Conservation (phyloP, 2,797 vertebrate genomes). For the Botia almorhae region DNA sequence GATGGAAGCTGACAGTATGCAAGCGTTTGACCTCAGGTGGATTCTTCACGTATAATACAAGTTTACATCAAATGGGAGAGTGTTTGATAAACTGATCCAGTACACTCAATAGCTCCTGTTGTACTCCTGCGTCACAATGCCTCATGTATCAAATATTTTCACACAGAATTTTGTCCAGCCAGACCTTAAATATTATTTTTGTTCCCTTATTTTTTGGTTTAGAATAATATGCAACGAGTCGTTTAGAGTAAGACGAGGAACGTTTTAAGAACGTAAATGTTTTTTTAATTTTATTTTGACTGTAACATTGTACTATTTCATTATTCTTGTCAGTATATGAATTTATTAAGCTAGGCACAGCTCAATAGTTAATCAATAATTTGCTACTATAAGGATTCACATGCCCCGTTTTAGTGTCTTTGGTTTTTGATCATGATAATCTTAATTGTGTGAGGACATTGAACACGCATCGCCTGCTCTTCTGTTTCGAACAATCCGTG, state of each 20-base stretch:
- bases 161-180: neutral
- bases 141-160: neutral
- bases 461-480: neutral
- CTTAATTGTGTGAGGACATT: neutral
- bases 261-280: too few species aligned
- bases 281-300: slow-evolving; percentile 1
- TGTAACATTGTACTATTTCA: neutral
- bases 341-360: neutral
- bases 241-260: too few species aligned
- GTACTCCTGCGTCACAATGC: neutral
- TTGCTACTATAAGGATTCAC: neutral
- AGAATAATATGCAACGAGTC: too few species aligned
- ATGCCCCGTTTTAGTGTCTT: neutral
- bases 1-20: neutral
- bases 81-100: neutral
- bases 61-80: neutral
- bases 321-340: neutral
- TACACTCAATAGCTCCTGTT: neutral
- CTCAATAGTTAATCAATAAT: neutral
- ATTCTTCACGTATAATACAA: neutral
- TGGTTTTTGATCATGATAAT: neutral
- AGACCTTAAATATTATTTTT: too few species aligned
- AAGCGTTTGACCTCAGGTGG: neutral
- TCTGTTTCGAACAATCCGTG: neutral
- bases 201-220: too few species aligned